These are phyloP conservation scores for Ceyx margarethae DNA, from an alignment of 2,113 vertebrate genomes.

Conservation along the genomic window DNA sequence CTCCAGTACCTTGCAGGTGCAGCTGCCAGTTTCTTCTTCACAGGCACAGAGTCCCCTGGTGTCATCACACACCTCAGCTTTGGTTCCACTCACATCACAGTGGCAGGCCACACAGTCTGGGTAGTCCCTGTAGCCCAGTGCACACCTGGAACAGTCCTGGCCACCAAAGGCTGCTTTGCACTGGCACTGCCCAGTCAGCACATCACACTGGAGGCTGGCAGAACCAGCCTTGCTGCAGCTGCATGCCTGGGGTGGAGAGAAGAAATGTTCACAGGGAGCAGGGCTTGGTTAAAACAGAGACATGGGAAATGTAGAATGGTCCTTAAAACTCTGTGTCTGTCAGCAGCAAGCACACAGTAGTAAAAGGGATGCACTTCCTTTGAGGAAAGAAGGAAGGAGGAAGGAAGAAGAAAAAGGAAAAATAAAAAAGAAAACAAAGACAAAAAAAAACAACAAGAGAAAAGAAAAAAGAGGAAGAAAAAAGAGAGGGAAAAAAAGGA, in stretches of 20 bases:
- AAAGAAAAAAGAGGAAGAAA: too few species aligned
- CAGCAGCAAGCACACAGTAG: not conserved
- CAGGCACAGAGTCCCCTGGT: constrained; percentile 81
- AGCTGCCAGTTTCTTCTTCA: constrained; percentile 74
- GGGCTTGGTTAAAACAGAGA: not conserved
- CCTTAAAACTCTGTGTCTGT: not conserved
- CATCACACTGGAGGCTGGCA: constrained; percentile 73
- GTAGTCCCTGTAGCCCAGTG: constrained; percentile 83
- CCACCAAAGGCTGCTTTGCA: constrained; percentile 82
- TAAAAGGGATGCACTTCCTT: not conserved
- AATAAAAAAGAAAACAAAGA: too few species aligned
- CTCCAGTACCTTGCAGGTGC: constrained; percentile 87
- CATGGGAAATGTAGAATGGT: not conserved
- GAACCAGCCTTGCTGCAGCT: constrained; percentile 82
- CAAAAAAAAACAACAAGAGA: too few species aligned
- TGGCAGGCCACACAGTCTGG: constrained; percentile 85
- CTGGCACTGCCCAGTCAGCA: constrained; percentile 78
- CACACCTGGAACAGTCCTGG: constrained; percentile 78
- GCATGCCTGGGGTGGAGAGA: constrained; percentile 76
- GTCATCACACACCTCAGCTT: constrained; percentile 73
- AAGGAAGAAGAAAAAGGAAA: too few species aligned
- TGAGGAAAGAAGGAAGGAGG: too few species aligned
- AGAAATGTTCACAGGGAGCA: not conserved
- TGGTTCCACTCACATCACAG: constrained; percentile 84
- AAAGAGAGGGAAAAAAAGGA: too few species aligned